A percentile compares a stretch with the other conserved stretches of the same genome.
Evolutionary conservation across 2,888 invertebrate species (phyloP).

Genomic region (Eupithecia inturbata): DNA sequence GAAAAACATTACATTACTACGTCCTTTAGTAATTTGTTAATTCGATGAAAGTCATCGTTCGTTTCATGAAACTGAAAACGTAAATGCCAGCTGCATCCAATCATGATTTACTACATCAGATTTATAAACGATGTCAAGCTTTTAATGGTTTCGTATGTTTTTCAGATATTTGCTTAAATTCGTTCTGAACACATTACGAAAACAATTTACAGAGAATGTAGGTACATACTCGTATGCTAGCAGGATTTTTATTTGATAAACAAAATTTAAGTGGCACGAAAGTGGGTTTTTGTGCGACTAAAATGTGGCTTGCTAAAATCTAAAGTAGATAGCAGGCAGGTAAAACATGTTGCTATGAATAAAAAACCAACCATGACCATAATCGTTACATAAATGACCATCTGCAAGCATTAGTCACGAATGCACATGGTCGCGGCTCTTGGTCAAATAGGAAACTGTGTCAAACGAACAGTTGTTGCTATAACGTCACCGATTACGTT

Average conservation of each 20-base stretch:
- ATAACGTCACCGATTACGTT: constrained; percentile 76
- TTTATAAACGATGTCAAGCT: constrained; percentile 3
- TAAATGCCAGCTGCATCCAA: constrained; percentile 34
- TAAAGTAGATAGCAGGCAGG: neutral
- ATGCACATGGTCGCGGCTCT: constrained; percentile 74
- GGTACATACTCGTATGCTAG: neutral
- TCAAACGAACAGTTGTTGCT: constrained; percentile 78
- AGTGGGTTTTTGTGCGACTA: neutral
- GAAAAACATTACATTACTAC: too few species aligned
- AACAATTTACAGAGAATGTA: neutral
- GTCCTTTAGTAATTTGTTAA: too few species aligned
- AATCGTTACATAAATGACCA: constrained; percentile 60
- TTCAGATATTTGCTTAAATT: neutral
- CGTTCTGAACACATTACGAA: neutral
- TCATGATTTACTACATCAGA: constrained; percentile 23
- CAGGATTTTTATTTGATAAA: neutral
- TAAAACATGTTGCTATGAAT: constrained; percentile 47
- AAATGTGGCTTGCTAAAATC: neutral
- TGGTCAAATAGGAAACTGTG: constrained; percentile 80
- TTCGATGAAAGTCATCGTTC: constrained; percentile 2
- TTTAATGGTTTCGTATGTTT: neutral
- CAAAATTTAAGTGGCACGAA: too few species aligned
- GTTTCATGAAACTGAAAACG: constrained; percentile 23
- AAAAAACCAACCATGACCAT: constrained; percentile 48
- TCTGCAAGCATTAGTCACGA: constrained; percentile 68